Base-by-base conservation (phyloP, 2,797 vertebrate species). In the Sciurus carolinensis region DNA sequence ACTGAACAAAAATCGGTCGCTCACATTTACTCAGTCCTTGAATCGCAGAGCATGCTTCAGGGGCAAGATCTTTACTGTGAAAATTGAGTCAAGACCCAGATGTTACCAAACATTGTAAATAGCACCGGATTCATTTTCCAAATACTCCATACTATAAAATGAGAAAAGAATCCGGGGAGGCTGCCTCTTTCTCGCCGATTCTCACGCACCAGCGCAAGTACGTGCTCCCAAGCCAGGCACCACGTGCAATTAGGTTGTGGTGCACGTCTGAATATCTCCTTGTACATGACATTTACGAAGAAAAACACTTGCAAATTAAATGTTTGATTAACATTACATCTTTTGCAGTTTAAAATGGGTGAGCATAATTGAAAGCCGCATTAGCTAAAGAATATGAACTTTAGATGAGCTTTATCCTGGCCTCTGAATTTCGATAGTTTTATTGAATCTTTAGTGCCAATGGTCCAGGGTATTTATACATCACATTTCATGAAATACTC, bases 241-340 rank as follows among this genome's bases (percentile, higher is more conserved):
- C 97, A 82, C 80, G n/a, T 87, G 91, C 97, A 97, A 97, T 98
- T 98, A 98, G 84, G 98, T 95, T 98, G 97, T 98, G 96, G 98
- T 77, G 98, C 98, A 98, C 98, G 95, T 98, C 98, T 97, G 98
- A 98, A 95, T 97, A 98, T 98, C 98, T 99, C 98, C 98, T 98
- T 98, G 97, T 98, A 98, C 98, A 97, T 98, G 98, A 99, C 98
- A 99, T 99, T 99, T 98, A 98, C 97, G 96, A 98, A 98, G 98
- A 98, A 98, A 99, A 99, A 98, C 98, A 98, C 98, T 98, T 98
- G 98, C 98, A 98, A 98, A 99, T 99, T 98, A 98, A 98, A 98
- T 99, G 98, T 99, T 98, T 99, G 98, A 98, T 99, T 98, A 99
- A 98, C 98, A 98, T 98, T 98, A 98, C 98, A 98, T 98, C 98